A percentile compares a stretch with the other conserved stretches of the same genome.
Conservation (phyloP, 1,140 invertebrate genomes). For the Leptinotarsa texana region DNA sequence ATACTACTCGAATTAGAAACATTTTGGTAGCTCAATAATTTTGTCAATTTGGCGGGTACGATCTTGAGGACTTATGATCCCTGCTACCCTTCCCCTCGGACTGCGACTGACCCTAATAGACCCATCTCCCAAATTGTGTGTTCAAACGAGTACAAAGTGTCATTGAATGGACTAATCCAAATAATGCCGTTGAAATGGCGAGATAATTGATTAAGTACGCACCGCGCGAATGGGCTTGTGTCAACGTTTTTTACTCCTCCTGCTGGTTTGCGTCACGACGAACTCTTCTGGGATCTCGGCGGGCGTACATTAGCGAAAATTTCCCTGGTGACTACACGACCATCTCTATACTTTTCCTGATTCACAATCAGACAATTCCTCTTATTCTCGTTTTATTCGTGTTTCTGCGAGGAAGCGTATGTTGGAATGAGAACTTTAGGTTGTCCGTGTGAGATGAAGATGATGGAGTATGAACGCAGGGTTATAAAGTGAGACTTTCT, state of each 20-base stretch:
- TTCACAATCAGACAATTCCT: conserved; percentile 22
- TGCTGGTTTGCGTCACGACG: conserved; percentile 3
- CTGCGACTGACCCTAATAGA: no score
- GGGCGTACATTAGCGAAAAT: conserved; percentile 30
- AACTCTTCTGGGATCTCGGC: conserved; percentile 21
- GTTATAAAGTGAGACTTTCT: no score
- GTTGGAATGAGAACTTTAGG: no score
- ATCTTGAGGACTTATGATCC: no score
- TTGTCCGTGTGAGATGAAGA: no score
- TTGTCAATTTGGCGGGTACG: no score
- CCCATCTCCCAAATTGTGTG: no score
- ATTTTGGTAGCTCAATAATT: no score
- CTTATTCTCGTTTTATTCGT: conserved; percentile 7
- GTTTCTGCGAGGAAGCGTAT: no score
- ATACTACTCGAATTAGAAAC: no score
- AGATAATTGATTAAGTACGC: conserved; percentile 17
- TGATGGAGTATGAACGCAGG: no score
- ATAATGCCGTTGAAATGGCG: not conserved
- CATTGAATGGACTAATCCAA: not conserved
- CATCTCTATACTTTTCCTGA: conserved; percentile 23
- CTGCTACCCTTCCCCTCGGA: no score
- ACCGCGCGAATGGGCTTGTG: conserved; percentile 10
- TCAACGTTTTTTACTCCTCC: conserved; percentile 18
- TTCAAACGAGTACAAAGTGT: not conserved
- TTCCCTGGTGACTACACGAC: conserved; percentile 21